phyloP scores from a whole-genome alignment of 2,797 vertebrate genomes.

The Sparidentex hasta region DNA sequence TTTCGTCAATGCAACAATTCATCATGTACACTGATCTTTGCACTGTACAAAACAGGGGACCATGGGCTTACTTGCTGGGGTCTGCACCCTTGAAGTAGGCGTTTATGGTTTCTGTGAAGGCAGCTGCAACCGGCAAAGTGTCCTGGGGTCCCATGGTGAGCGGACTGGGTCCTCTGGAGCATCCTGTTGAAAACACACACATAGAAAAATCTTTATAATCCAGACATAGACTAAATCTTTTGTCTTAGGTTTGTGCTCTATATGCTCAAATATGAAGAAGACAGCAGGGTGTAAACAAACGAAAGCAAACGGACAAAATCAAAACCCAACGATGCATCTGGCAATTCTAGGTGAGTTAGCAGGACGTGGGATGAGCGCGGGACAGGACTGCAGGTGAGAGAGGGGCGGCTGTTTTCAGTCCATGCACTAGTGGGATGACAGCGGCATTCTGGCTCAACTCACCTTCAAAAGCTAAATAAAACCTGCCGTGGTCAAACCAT shows the following conservation, averaged over 20 bases:
- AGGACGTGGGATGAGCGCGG: conserved; percentile 32
- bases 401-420: conserved; percentile 33
- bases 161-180: conserved; percentile 96
- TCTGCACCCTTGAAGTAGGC: conserved; percentile 99
- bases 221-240: background rate
- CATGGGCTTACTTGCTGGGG: conserved; percentile 92
- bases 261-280: conserved; percentile 11
- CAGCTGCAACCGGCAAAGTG: conserved; percentile 97
- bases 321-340: conserved; percentile 12
- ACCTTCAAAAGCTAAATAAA: conserved; percentile 99
- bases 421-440: conserved; percentile 64
- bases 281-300: background rate
- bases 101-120: conserved; percentile 98
- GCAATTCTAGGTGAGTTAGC: conserved; percentile 30
- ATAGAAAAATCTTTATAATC: conserved; percentile 1
- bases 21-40: background rate
- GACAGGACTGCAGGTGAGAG: conserved; percentile 35
- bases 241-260: background rate
- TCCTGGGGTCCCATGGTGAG: conserved; percentile 99
- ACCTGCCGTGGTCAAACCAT: conserved; percentile 99
- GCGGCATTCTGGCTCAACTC: conserved; percentile 82
- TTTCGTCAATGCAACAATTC: background rate
- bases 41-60: background rate
- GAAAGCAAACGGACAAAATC: conserved; percentile 9
- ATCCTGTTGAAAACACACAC: conserved; percentile 84